These are phyloP conservation scores for Ormyrus thymus DNA, from an alignment of 2,888 invertebrate genomes.

Conservation along the genomic window DNA sequence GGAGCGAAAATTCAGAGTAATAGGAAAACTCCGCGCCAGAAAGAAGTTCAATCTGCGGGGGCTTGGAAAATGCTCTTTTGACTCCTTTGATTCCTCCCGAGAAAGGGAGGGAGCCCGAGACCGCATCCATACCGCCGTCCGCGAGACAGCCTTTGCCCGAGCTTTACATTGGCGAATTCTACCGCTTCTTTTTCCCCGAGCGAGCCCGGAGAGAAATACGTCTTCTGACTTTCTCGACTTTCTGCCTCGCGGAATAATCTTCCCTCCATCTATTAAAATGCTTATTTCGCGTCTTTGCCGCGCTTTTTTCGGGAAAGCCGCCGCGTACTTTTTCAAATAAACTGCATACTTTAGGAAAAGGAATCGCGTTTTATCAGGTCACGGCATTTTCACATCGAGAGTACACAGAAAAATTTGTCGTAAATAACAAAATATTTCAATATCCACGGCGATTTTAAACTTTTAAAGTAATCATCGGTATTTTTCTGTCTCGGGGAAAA, in stretches of 20 bases:
- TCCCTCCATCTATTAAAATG: constrained; percentile 50
- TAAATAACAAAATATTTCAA: too few species aligned
- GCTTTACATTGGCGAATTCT: constrained; percentile 46
- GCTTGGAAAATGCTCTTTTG: constrained; percentile 69
- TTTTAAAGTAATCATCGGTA: too few species aligned
- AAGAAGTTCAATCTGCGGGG: constrained; percentile 71
- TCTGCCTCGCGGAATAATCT: constrained; percentile 48
- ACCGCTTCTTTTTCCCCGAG: constrained; percentile 55
- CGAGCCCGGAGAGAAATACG: constrained; percentile 31
- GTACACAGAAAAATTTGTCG: too few species aligned
- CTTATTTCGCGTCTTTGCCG: constrained; percentile 45
- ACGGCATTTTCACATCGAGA: too few species aligned
- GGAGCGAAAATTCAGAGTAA: constrained; percentile 69
- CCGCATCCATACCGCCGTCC: constrained; percentile 24
- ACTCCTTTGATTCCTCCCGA: constrained; percentile 70
- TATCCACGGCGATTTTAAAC: too few species aligned
- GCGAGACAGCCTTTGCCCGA: constrained; percentile 29
- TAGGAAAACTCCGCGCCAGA: constrained; percentile 72
- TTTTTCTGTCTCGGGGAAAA: too few species aligned
- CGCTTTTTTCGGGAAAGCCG: constrained; percentile 3
- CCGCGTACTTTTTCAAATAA: not conserved
- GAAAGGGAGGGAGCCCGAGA: constrained; percentile 38
- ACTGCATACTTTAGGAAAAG: too few species aligned
- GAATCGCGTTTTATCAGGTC: too few species aligned
- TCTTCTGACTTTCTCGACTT: constrained; percentile 47